Evolutionary conservation across 2,888 invertebrate species (phyloP).

Genomic region (Danaus chrysippus): DNA sequence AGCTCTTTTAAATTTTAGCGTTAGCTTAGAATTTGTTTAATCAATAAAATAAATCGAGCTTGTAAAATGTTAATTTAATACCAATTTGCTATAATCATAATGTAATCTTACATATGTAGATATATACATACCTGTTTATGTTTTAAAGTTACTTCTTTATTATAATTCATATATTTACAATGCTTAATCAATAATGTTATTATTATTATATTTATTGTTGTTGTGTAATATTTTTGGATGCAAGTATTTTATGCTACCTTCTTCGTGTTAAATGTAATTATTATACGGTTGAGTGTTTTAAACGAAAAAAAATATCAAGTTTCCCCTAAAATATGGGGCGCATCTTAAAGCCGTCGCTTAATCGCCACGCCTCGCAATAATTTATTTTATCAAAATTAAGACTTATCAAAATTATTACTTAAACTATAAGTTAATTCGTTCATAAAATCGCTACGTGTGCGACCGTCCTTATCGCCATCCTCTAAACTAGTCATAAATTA

Average conservation of each 20-base stretch:
- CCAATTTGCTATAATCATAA: slow-evolving; percentile 68
- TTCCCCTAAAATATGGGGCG: slow-evolving; percentile 37
- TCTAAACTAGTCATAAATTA: slow-evolving; percentile 75
- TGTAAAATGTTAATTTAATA: slow-evolving; percentile 72
- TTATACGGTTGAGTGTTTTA: slow-evolving; percentile 48
- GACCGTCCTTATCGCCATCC: slow-evolving; percentile 79
- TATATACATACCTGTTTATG: slow-evolving; percentile 44
- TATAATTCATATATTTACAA: slow-evolving; percentile 76
- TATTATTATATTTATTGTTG: slow-evolving; percentile 71
- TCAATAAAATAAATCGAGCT: slow-evolving; percentile 69
- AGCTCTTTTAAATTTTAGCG: slow-evolving; percentile 52
- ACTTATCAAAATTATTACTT: slow-evolving; percentile 62
- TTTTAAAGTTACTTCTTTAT: slow-evolving; percentile 65
- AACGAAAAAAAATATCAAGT: slow-evolving; percentile 30
- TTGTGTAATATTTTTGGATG: slow-evolving; percentile 76
- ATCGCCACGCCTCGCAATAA: slow-evolving; percentile 66
- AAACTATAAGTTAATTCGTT: slow-evolving; percentile 61
- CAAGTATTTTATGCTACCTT: slow-evolving; percentile 67
- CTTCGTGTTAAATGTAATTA: slow-evolving; percentile 59
- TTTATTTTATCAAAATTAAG: slow-evolving; percentile 67
- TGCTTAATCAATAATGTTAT: slow-evolving; percentile 74
- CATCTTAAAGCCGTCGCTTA: slow-evolving; percentile 47
- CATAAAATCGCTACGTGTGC: slow-evolving; percentile 69
- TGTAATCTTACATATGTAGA: slow-evolving; percentile 40
- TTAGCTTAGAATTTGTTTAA: slow-evolving; percentile 63